Evolutionary conservation across 2,888 invertebrate genomes (phyloP).

Genomic region (Homarus gammarus): DNA sequence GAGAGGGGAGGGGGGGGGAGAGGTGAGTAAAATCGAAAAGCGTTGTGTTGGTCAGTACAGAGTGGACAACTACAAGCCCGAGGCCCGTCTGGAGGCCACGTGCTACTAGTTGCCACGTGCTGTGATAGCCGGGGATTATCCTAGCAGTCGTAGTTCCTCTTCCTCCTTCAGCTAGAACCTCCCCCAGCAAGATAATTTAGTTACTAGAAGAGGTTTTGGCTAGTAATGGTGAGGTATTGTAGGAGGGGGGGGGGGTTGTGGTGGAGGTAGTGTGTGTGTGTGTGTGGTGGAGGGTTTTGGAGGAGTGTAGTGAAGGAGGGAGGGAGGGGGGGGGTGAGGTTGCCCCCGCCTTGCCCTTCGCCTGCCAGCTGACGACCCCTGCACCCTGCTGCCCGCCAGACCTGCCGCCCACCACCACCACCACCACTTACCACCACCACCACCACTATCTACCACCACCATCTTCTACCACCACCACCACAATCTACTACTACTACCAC

Average conservation of each 20-base stretch:
- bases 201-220: too few species aligned
- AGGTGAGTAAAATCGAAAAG: constrained; percentile 38
- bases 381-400: constrained; percentile 38
- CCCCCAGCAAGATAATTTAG: not conserved
- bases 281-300: not conserved
- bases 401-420: constrained; percentile 22
- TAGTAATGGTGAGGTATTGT: too few species aligned
- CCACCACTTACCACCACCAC: not conserved
- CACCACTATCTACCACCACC: not conserved
- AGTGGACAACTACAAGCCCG: constrained; percentile 34
- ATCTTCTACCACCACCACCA: not conserved
- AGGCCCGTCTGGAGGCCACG: constrained; percentile 52
- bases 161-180: not conserved
- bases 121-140: constrained; percentile 25
- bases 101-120: constrained; percentile 46
- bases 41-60: constrained; percentile 48
- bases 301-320: not conserved
- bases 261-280: not conserved
- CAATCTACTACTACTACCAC: not conserved
- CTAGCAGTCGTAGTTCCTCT: not conserved
- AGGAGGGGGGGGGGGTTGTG: not conserved
- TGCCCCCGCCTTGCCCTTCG: constrained; percentile 45
- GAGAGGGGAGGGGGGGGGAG: not conserved
- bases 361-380: constrained; percentile 57
- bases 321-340: constrained; percentile 7